A percentile compares a stretch with the other conserved stretches of the same genome.
phyloP scores from a whole-genome alignment of 1,140 invertebrate species.

The Cherax destructor region DNA sequence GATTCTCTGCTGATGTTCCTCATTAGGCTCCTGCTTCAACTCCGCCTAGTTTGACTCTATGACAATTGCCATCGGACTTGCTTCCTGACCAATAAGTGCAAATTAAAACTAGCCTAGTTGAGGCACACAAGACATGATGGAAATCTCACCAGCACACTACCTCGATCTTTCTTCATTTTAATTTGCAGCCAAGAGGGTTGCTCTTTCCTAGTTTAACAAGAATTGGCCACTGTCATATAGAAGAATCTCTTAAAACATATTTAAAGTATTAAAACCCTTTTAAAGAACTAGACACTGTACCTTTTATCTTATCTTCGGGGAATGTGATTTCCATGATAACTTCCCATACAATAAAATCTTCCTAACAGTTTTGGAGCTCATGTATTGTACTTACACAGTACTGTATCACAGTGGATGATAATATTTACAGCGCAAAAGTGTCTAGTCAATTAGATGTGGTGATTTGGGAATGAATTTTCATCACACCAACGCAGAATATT shows the following conservation, averaged over 20 bases:
- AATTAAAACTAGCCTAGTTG: not conserved
- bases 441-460: not conserved
- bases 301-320: not conserved
- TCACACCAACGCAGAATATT: not conserved
- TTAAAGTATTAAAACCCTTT: not conserved
- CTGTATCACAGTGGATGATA: not conserved
- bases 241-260: not conserved
- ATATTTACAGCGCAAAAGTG: not conserved
- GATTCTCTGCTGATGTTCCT: slow-evolving; percentile 79
- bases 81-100: not conserved
- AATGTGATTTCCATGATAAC: not conserved
- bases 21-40: not conserved
- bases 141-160: not conserved
- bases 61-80: not conserved
- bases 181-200: too few relatives aligned
- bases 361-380: too few relatives aligned
- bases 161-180: not conserved
- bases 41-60: not conserved
- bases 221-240: not conserved
- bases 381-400: too few relatives aligned
- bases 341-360: too few relatives aligned
- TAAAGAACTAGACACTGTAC: not conserved
- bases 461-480: not conserved
- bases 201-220: too few relatives aligned
- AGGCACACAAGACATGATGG: not conserved